Evolutionary conservation across 2,113 vertebrate genomes (phyloP), one percentile per base, ranked within the genome.

Genomic region (Apodemus speciosus): DNA sequence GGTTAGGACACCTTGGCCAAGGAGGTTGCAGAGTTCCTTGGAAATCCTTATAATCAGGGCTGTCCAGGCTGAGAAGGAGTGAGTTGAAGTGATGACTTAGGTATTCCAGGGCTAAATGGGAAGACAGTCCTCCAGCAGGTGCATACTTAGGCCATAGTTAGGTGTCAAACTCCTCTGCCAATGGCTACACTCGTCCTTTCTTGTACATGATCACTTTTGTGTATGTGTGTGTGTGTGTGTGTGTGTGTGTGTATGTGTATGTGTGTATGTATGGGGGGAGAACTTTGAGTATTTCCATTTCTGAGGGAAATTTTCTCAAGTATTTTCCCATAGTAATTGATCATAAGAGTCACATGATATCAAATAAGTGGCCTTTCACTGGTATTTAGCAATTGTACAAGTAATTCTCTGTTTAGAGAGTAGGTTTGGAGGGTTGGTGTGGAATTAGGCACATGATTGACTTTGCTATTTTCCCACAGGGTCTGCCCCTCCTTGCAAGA

Each of bases 401-500:
- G 56, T 25, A 92, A 69, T 58, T 85, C 43, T 32, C 68, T 75
- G 66, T 80, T 73, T 40, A 49, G 66, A 58, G 77, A 9, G 5
- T 3, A 58, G 32, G 18, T 58, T 5, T 18, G 14, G 64, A 58
- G 46, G 4, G 9, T 46, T 90, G 25, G 18, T 80, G 8, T n/a
- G 40, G 35, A 79, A n/a, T 77, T n/a, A 5, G 4, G 58, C 58
- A 23, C 91, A 11, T 97, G 98, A 95, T 94, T 9, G n/a, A 25
- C 27, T 60, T 85, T 92, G 77, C 51, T 71, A 3, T 94, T 91
- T 84, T 32, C 60, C n/a, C 92, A 11, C 91, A 98, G 98, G 72
- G 80, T 91, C 60, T 97, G 95, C 43, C 97, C 97, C 10, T 93
- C 97, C 40, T 91, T 96, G 69, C 92, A 83, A 49, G 91, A 97